These are phyloP conservation scores for Passer montanus DNA, from an alignment of 2,113 vertebrate species.

Conservation along the genomic window DNA sequence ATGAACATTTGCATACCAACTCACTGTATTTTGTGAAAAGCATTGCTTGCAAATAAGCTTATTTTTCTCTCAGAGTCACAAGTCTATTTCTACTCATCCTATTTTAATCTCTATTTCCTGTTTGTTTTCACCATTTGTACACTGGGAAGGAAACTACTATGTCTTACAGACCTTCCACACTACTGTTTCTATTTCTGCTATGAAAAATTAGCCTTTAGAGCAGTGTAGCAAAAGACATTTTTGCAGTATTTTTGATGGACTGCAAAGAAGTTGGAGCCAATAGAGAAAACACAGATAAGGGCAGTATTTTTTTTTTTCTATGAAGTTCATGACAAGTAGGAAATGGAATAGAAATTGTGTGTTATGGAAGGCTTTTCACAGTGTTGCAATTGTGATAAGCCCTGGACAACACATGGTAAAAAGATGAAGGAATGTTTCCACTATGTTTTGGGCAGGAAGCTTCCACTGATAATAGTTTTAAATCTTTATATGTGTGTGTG, in stretches of 20 bases:
- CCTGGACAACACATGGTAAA: background rate
- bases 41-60: background rate
- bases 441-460: background rate
- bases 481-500: background rate
- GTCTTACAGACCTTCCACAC: background rate
- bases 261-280: background rate
- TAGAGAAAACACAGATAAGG: background rate
- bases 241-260: background rate
- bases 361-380: background rate
- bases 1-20: background rate
- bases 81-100: background rate
- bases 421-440: background rate
- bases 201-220: constrained; percentile 6
- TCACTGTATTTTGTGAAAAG: background rate
- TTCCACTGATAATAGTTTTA: background rate
- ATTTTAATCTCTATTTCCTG: constrained; percentile 22
- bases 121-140: constrained; percentile 27
- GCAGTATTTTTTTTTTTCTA: background rate
- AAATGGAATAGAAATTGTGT: background rate
- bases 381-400: background rate
- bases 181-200: background rate
- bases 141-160: constrained; percentile 22
- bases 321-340: background rate
- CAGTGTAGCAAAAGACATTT: background rate
- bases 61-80: background rate